Percentiles rank a stretch among this genome's conserved stretches.
phyloP scores from a whole-genome alignment of 35 echinoderm and acorn worm genomes.

The Strongylocentrotus purpuratus region DNA sequence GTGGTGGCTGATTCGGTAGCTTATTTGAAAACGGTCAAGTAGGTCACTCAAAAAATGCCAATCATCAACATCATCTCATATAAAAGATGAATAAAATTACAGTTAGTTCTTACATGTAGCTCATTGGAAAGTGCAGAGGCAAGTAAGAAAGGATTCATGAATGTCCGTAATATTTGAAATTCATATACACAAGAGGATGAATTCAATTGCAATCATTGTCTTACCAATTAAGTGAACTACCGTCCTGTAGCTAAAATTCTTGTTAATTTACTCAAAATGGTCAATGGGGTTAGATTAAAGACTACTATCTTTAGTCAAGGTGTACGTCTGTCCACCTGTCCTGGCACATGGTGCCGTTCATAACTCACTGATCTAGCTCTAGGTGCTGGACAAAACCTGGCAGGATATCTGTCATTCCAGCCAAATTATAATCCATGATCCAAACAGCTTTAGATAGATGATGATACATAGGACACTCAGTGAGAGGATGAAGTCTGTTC shows the following conservation, averaged over 20 bases:
- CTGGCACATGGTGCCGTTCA: neutral
- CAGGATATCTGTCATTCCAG: neutral
- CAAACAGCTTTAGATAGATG: neutral
- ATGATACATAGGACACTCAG: neutral
- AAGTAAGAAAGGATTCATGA: neutral
- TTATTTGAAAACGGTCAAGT: neutral
- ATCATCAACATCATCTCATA: neutral
- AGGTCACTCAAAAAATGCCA: neutral
- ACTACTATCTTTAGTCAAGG: neutral
- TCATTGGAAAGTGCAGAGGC: neutral
- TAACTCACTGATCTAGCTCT: neutral
- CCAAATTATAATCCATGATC: neutral
- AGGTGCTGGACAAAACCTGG: neutral
- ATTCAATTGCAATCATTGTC: no score
- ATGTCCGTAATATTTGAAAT: neutral
- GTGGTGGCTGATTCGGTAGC: neutral
- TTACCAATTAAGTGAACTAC: no score
- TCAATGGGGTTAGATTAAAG: neutral
- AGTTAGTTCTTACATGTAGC: neutral
- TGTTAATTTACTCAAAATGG: neutral
- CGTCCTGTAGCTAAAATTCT: no score
- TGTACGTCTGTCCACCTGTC: neutral
- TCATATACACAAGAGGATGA: no score
- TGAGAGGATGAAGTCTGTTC: neutral
- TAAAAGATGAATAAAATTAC: neutral